phyloP scores from a whole-genome alignment of 2,797 vertebrate species.

The Pseudochirops corinnae region DNA sequence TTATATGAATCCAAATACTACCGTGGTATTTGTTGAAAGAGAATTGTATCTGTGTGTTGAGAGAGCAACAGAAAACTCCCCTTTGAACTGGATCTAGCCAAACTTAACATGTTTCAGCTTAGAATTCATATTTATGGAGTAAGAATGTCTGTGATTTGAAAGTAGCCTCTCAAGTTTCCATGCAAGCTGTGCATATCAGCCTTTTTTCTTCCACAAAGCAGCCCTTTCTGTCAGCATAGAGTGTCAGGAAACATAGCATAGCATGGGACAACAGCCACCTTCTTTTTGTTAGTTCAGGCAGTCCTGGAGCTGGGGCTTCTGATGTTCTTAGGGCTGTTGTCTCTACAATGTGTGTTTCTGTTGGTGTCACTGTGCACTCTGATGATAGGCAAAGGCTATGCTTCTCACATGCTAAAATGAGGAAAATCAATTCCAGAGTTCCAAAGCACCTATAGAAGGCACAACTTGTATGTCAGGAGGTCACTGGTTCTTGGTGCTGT shows the following conservation, averaged over 20 bases:
- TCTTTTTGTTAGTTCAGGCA: background rate
- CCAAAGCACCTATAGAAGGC: background rate
- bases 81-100: slow-evolving; percentile 37
- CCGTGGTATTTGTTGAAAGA: background rate
- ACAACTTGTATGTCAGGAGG: background rate
- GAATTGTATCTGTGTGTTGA: background rate
- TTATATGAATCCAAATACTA: slow-evolving; percentile 8
- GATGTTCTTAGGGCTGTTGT: background rate
- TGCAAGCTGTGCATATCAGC: background rate
- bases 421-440: slow-evolving; percentile 49
- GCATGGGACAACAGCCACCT: background rate
- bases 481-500: slow-evolving; percentile 10
- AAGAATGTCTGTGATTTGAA: slow-evolving; percentile 42
- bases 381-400: slow-evolving; percentile 4
- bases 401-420: slow-evolving; percentile 19
- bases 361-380: slow-evolving; percentile 3
- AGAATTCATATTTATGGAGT: background rate
- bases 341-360: background rate
- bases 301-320: slow-evolving; percentile 18
- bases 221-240: background rate
- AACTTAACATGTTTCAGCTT: slow-evolving; percentile 21
- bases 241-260: background rate
- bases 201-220: slow-evolving; percentile 6
- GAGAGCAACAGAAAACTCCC: background rate
- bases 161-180: slow-evolving; percentile 18